Evolutionary conservation across 2,888 invertebrate genomes (phyloP), one percentile per base, ranked within the genome.

Genomic region (Euzophera pinguis): DNA sequence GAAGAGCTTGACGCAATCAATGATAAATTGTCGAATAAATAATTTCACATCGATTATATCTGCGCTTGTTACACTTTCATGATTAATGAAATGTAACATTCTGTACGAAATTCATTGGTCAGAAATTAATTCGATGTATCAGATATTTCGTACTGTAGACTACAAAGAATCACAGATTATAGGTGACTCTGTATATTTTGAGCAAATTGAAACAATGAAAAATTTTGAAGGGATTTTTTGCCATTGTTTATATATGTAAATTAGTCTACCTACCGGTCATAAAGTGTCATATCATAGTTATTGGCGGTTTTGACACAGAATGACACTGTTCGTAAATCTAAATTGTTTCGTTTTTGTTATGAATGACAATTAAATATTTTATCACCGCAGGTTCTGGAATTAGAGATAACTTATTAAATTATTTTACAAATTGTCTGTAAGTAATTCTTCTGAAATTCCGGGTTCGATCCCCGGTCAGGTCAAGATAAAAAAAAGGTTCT

Each of bases 31-130:
- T 17, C 16, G 12, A 29, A 12, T 13, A 32, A n/a, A 41, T 17
- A 34, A 34, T 50, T 50, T 50, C 42, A 50, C 22, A 35, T 2
- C 12, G 13, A 29, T 29, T 27, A 45, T 29, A 34, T 47, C 34
- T 14, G 7, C 13, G 32, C 16, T 37, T 8, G 13, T 38, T 17
- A 37, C 37, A 27, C n/a, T 35, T 17, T 29, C 32, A 29, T 32
- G n/a, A n/a, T n/a, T n/a, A 35, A 17, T 35, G 1, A 35, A 47
- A 16, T 47, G 22, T 16, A 35, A 17, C 32, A 29, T 17, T 32
- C 38, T 12, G 22, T 35, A 22, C 22, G 2, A 47, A 47, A 47
- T 47, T 32, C 14, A 14, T 32, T 47, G 29, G 8, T 47, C 7
- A 32, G 32, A 32, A 5, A 22, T 22, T 32, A 32, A 32, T 32